Percentiles rank a stretch among this genome's conserved stretches.
Evolutionary conservation across 2,888 invertebrate genomes (phyloP).

Genomic region (Perizoma affinitatum): DNA sequence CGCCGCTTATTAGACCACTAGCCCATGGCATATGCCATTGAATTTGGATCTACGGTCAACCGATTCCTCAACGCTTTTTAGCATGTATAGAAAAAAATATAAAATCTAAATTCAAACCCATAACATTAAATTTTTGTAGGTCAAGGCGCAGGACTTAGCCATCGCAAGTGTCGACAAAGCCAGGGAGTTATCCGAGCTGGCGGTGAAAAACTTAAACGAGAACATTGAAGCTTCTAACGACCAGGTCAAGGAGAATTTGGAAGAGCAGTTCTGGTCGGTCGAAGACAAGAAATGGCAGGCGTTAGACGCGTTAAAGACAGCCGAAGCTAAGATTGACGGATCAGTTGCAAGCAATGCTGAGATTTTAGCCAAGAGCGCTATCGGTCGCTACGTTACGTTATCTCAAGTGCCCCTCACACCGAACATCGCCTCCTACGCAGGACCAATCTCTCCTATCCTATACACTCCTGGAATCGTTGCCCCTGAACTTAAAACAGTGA

Average conservation of each 20-base stretch:
- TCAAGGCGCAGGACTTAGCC: constrained; percentile 56
- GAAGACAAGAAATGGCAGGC: constrained; percentile 77
- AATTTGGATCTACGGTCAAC: no score
- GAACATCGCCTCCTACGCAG: constrained; percentile 29
- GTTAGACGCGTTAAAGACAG: constrained; percentile 63
- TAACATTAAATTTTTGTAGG: constrained; percentile 17
- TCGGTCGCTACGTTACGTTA: constrained; percentile 36
- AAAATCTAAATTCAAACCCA: no score
- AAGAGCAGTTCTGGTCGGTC: constrained; percentile 58
- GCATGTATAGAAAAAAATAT: no score
- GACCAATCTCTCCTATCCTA: constrained; percentile 26
- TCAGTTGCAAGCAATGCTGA: constrained; percentile 57
- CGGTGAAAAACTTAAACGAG: constrained; percentile 54
- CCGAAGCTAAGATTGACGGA: constrained; percentile 66
- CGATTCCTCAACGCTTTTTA: no score
- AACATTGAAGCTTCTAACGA: constrained; percentile 52
- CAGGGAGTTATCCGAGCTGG: constrained; percentile 54
- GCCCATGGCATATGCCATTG: no score
- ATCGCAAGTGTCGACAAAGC: constrained; percentile 59
- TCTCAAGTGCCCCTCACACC: constrained; percentile 13
- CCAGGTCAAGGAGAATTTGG: constrained; percentile 58
- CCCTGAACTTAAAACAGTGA: constrained; percentile 21
- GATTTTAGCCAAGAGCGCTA: constrained; percentile 50
- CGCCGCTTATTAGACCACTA: no score
- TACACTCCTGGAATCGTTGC: constrained; percentile 29